Base-by-base conservation (phyloP, 2,113 vertebrate species). In the Aptenodytes forsteri region DNA sequence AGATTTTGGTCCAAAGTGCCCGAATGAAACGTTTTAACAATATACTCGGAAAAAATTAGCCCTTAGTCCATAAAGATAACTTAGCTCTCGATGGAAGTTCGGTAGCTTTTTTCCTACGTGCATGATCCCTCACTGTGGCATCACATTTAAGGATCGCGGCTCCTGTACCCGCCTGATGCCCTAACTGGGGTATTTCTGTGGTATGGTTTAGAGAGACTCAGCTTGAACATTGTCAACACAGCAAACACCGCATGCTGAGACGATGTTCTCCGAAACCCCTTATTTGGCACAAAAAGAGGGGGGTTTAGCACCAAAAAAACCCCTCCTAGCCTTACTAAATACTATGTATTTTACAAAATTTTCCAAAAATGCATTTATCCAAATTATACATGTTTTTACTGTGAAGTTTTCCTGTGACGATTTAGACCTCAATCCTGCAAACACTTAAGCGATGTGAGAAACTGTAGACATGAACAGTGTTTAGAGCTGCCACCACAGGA, bases 171-270 rank as follows among this genome's bases (percentile, higher is more conserved):
- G 9, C 92, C 90, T 83, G 83, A 71, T 96, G 89, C 96, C 94
- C 87, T 56, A 50, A 84, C 96, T 95, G 94, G 93, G 93, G 90
- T 90, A 93, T 97, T 96, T 96, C 95, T 69, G 52, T 85, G 67
- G 5, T 95, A 1, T 55, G 66, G 27, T 80, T 94, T 75, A 92
- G 44, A 89, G 87, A 84, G 6, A 32, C 27, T 70, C 69, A 50
- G 7, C 52, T 36, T 82, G 73, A 69, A 38, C 32, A 1, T 23
- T 59, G 40, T 75, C 65, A 32, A 15, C 30, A 16, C 27, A 65
- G 44, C 78, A 61, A 38, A 70, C 54, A 67, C 32, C 58, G 27
- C 7, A 0, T 52, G 30, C 62, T 83, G 46, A 55, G 76, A 26
- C 6, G 1, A 9, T 76, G 21, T 30, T 5, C 34, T 88, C 61